Evolutionary conservation across 1,140 invertebrate genomes (phyloP).

Genomic region (Drosophila nebulosa): DNA sequence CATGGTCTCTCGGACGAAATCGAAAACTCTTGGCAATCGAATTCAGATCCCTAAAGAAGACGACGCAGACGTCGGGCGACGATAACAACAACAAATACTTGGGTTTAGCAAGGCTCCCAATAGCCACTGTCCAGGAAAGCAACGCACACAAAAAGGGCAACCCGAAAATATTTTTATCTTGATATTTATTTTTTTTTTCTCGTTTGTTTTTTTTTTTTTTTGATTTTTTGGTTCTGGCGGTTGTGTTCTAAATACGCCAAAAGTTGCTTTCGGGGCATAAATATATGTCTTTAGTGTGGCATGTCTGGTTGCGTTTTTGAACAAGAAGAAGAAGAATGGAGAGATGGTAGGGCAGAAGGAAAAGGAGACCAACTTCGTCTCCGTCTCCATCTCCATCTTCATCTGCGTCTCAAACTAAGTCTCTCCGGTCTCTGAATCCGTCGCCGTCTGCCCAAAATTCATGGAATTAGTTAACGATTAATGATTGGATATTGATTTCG

Average conservation of each 20-base stretch:
- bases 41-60: constrained; percentile 42
- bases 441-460: constrained; percentile 61
- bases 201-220: background rate
- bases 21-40: constrained; percentile 54
- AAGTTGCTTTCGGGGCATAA: constrained; percentile 68
- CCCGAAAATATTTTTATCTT: constrained; percentile 76
- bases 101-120: constrained; percentile 41
- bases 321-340: constrained; percentile 36
- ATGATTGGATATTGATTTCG: constrained; percentile 79
- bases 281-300: constrained; percentile 78
- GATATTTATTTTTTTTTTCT: constrained; percentile 54
- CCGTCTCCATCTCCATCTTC: background rate
- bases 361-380: constrained; percentile 19
- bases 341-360: constrained; percentile 2
- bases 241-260: constrained; percentile 74
- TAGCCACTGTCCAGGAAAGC: constrained; percentile 58
- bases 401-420: no score
- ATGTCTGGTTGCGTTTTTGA: constrained; percentile 75
- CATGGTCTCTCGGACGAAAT: constrained; percentile 59
- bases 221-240: constrained; percentile 34
- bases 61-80: constrained; percentile 55
- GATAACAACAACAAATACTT: constrained; percentile 55
- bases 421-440: background rate
- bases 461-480: constrained; percentile 79
- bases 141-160: constrained; percentile 60